Base-by-base conservation (phyloP, 2,113 vertebrate genomes). In the Conger conger region DNA sequence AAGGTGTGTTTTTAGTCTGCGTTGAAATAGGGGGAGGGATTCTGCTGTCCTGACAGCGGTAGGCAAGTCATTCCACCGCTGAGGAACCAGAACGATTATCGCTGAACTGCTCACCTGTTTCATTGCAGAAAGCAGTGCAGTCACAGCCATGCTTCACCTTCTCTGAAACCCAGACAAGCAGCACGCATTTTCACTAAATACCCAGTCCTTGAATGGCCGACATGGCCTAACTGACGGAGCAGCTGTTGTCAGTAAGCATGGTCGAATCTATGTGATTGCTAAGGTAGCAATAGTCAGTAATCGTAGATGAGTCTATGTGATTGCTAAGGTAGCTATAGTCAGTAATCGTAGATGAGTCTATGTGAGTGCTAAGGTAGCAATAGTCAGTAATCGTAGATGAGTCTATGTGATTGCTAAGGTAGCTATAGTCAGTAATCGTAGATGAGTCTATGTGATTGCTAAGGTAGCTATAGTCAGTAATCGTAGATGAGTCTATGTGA, bases 81-180 rank as follows among this genome's bases (percentile, higher is more conserved):
- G n/a, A n/a, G n/a, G n/a, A n/a, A n/a, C n/a, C n/a, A n/a, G n/a
- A n/a, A n/a, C 33, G n/a, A 27, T 11, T 4, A n/a, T 7, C n/a
- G 6, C 37, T 54, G 3, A 79, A 77, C 76, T 42, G 89, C 92
- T 86, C 40, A 95, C 94, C 90, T 20, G 79, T 81, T 68, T 81
- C n/a, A 35, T 0, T 88, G 89, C 93, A 95, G 82, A 86, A 91
- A n/a, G 83, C 5, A 0, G 88, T 88, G 85, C 93, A 95, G 84
- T 13, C 86, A 84, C 93, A 94, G 42, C 5, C 85, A n/a, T 45
- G 33, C 50, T 54, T 82, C 5, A 2, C 7, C 1, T 23, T 13
- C 63, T 1, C 88, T 91, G 87, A 83, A 90, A 87, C 45, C 82
- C 8, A 86, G 38, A 50, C 77, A 27, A 76, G 63, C 20, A 37